Base-by-base conservation (phyloP, 2,113 vertebrate genomes). In the Notarius lentiginosus region DNA sequence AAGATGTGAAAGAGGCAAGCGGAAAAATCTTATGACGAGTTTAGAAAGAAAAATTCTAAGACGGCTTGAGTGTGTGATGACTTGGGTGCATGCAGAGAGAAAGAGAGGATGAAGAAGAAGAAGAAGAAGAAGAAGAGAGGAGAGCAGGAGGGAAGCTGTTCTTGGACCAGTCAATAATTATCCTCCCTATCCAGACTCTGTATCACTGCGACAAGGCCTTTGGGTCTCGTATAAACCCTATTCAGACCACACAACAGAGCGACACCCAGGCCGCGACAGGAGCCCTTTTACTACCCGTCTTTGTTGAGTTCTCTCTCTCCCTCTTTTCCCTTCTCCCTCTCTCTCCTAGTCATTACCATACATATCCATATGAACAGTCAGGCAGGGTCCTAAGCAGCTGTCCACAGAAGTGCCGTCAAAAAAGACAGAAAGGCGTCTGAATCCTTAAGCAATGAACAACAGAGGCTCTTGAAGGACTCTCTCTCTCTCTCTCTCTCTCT, bases 331-430 rank as follows among this genome's bases (percentile, higher is more conserved):
- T 56, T 55, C 82, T 79, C 75, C 24, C 85, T 86, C 82, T 75
- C 85, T 70, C 65, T 56, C 66, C 51, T 49, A 49, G 85, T 90
- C 87, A 90, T 91, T 91, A 88, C 88, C 90, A 91, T 90, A 90
- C 65, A 89, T 91, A 91, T 91, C 88, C 90, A 91, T 91, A 91
- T 90, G 90, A 91, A 91, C 82, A 91, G 87, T 89, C 82, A 34
- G 84, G 55, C 7, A n/a, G 63, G 47, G 84, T 65, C 85, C 77
- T 76, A 79, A 84, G 89, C 90, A 91, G 90, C 90, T 91, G 90
- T 88, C 84, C 84, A 85, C 87, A 89, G 86, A 89, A 86, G 79
- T 85, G 88, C 68, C 85, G 60, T 87, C 81, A 75, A 87, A 87
- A 83, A 76, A 83, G 81, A 79, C 53, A 72, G 85, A 84, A 88